Conservation (phyloP, 1,140 invertebrate genomes). For the Bombus sylvicola region DNA sequence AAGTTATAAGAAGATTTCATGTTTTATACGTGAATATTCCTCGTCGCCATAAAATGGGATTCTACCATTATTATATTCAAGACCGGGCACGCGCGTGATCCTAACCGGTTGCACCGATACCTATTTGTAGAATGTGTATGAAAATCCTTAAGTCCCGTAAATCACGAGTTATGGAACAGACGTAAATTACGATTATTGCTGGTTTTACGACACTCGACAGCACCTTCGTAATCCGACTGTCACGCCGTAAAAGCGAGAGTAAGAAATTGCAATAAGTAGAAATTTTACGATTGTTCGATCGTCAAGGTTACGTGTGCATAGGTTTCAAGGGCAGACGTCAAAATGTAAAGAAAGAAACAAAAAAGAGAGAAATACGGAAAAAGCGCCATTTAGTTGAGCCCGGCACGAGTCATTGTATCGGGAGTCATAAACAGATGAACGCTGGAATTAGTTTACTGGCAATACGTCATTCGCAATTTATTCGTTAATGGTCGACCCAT, state of each 20-base stretch:
- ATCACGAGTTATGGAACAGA: constrained; percentile 61
- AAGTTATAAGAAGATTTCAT: not conserved
- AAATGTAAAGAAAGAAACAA: not conserved
- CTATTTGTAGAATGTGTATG: constrained; percentile 58
- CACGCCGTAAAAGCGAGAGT: constrained; percentile 72
- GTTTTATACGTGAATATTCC: not conserved
- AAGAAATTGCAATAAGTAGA: constrained; percentile 70
- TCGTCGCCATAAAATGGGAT: constrained; percentile 1
- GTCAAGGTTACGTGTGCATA: constrained; percentile 34
- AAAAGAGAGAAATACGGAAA: not conserved
- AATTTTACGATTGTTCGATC: constrained; percentile 70
- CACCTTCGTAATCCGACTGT: constrained; percentile 61
- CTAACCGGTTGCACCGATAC: constrained; percentile 40
- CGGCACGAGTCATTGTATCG: not conserved
- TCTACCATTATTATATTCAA: constrained; percentile 20
- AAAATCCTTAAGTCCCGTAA: constrained; percentile 61
- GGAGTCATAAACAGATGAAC: constrained; percentile 37
- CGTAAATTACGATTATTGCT: constrained; percentile 68
- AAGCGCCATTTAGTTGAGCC: not conserved
- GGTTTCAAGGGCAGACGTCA: constrained; percentile 25
- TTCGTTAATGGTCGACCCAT: constrained; percentile 7
- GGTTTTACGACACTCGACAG: constrained; percentile 51
- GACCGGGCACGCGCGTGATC: not conserved
- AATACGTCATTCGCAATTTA: constrained; percentile 32
- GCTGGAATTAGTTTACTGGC: constrained; percentile 39